A percentile compares a stretch with the other conserved stretches of the same genome.
These are phyloP conservation scores for Pao palembangensis DNA, from an alignment of 2,113 vertebrate genomes.

Conservation along the genomic window DNA sequence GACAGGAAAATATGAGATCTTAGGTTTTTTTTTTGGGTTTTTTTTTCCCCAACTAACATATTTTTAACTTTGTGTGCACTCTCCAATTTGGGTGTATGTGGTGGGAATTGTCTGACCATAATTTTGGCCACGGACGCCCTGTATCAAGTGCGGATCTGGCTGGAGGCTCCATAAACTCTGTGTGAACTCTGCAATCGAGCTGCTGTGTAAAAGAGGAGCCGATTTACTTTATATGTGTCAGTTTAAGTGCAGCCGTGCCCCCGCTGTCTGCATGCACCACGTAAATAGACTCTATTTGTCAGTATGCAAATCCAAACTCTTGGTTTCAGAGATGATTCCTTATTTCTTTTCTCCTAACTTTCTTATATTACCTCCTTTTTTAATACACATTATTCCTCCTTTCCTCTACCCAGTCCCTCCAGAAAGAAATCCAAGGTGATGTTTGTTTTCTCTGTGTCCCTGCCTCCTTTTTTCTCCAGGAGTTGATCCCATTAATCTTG, in stretches of 20 bases:
- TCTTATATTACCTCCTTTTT: constrained; percentile 5
- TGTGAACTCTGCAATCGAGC: constrained; percentile 50
- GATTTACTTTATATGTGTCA: constrained; percentile 11
- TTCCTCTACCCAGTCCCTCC: neutral
- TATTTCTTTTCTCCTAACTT: constrained; percentile 10
- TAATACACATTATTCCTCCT: neutral
- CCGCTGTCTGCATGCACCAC: constrained; percentile 41
- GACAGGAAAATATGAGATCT: constrained; percentile 54
- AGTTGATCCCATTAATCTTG: constrained; percentile 94
- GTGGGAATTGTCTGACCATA: constrained; percentile 60
- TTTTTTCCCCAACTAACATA: too few relatives aligned
- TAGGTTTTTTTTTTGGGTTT: too few relatives aligned
- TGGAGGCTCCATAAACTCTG: constrained; percentile 53
- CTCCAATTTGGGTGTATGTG: constrained; percentile 71
- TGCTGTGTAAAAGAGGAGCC: constrained; percentile 17
- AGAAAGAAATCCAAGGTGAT: constrained; percentile 20
- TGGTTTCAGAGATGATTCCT: constrained; percentile 17
- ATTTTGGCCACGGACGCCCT: constrained; percentile 52
- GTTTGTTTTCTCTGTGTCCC: constrained; percentile 8
- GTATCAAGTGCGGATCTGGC: constrained; percentile 51
- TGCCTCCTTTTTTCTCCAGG: constrained; percentile 68
- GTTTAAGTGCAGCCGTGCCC: constrained; percentile 27
- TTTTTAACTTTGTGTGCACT: constrained; percentile 66
- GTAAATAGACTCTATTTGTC: constrained; percentile 13
- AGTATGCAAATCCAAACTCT: constrained; percentile 14